Percentiles rank a stretch among this genome's conserved stretches.
These are phyloP conservation scores for Acrossocheilus fasciatus DNA, from an alignment of 2,797 vertebrate species.

Conservation along the genomic window DNA sequence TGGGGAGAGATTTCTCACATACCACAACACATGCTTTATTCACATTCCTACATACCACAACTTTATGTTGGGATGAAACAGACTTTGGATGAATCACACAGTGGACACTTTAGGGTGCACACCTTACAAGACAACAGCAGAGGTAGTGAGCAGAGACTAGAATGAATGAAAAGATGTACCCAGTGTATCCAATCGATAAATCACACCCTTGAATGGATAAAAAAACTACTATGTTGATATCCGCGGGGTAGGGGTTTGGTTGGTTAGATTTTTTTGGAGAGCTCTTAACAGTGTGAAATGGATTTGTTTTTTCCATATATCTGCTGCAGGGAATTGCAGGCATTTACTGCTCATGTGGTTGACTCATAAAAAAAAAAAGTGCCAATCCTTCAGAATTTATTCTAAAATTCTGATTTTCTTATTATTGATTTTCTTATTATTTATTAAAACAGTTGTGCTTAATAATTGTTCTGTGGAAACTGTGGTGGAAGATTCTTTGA, in stretches of 20 bases:
- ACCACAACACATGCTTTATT: constrained; percentile 13
- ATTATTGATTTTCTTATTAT: too few species aligned
- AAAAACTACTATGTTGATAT: neutral
- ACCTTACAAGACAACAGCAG: constrained; percentile 17
- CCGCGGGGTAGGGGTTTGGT: neutral
- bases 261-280: neutral
- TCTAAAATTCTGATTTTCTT: too few species aligned
- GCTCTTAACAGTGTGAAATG: constrained; percentile 16
- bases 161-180: constrained; percentile 20
- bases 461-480: too few species aligned
- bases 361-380: neutral
- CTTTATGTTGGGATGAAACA: constrained; percentile 23
- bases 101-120: constrained; percentile 11
- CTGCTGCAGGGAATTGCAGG: neutral
- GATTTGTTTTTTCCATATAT: neutral
- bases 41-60: constrained; percentile 23
- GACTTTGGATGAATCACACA: constrained; percentile 24
- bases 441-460: too few species aligned
- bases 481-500: too few species aligned
- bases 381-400: too few species aligned
- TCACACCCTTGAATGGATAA: constrained; percentile 9
- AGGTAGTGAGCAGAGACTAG: constrained; percentile 23
- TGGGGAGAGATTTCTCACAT: constrained; percentile 13
- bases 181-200: constrained; percentile 37
- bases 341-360: neutral